phyloP scores from a whole-genome alignment of 2,888 invertebrate species.

The Apamea anceps region DNA sequence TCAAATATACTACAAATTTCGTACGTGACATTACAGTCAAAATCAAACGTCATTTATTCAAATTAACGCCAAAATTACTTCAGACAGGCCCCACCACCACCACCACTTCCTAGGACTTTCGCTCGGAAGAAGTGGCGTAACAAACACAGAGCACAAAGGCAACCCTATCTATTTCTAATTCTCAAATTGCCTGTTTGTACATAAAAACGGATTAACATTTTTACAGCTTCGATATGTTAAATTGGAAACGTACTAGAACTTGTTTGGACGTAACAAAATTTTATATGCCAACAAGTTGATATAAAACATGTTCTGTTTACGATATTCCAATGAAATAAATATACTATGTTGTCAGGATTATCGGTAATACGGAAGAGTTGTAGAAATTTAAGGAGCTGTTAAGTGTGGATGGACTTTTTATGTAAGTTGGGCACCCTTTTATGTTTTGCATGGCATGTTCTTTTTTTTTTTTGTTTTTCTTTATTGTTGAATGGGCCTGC shows the following conservation, averaged over 20 bases:
- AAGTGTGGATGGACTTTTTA: slow-evolving; percentile 12
- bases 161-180: slow-evolving; percentile 61
- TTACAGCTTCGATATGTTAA: slow-evolving; percentile 72
- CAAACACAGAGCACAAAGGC: neutral
- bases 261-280: slow-evolving; percentile 57
- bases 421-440: slow-evolving; percentile 18
- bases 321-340: slow-evolving; percentile 31
- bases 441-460: neutral
- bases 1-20: neutral
- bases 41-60: neutral
- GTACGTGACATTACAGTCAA: neutral
- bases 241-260: slow-evolving; percentile 62
- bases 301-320: slow-evolving; percentile 57
- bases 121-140: neutral
- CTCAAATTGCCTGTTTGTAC: slow-evolving; percentile 67
- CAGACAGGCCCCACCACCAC: neutral
- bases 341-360: slow-evolving; percentile 33
- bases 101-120: neutral
- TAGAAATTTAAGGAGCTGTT: slow-evolving; percentile 33
- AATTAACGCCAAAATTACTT: neutral
- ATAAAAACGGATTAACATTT: slow-evolving; percentile 74
- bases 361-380: slow-evolving; percentile 7
- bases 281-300: slow-evolving; percentile 54
- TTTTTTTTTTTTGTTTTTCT: neutral
- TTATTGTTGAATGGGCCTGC: neutral